A percentile compares a stretch with the other conserved stretches of the same genome.
These are phyloP conservation scores for Dromiciops gliroides DNA, from an alignment of 2,113 vertebrate species.

Conservation along the genomic window DNA sequence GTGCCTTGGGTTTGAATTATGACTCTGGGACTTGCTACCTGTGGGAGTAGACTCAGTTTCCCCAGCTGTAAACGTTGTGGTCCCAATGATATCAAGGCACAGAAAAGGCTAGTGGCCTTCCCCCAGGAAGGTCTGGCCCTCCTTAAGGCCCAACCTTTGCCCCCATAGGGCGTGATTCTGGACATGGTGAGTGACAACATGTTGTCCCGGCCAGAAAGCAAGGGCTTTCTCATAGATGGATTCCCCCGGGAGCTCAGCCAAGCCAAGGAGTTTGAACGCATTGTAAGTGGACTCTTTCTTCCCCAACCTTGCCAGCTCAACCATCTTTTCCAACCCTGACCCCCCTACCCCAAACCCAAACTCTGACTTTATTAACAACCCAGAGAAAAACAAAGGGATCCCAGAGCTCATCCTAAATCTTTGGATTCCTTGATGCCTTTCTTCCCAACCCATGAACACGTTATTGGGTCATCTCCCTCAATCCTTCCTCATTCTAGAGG, in stretches of 20 bases:
- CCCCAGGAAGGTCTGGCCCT: background rate
- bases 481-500: too few relatives aligned
- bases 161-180: slow-evolving; percentile 60
- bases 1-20: background rate
- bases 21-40: background rate
- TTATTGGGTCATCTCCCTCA: background rate
- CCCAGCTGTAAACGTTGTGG: background rate
- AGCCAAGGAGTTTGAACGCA: slow-evolving; percentile 70
- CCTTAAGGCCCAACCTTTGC: background rate
- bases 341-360: too few relatives aligned
- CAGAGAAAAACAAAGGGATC: background rate
- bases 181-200: slow-evolving; percentile 68
- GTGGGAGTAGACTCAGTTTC: background rate
- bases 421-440: background rate
- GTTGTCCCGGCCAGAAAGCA: slow-evolving; percentile 38
- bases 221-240: slow-evolving; percentile 70
- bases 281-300: slow-evolving; percentile 61
- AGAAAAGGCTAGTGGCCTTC: background rate
- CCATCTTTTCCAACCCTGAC: background rate
- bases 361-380: background rate
- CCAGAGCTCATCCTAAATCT: background rate
- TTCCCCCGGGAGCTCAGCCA: slow-evolving; percentile 76
- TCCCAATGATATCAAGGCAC: background rate
- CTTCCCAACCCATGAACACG: background rate
- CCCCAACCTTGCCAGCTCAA: background rate